Evolutionary conservation across 2,113 vertebrate species (phyloP).

Genomic region (Heterochromis multidens): DNA sequence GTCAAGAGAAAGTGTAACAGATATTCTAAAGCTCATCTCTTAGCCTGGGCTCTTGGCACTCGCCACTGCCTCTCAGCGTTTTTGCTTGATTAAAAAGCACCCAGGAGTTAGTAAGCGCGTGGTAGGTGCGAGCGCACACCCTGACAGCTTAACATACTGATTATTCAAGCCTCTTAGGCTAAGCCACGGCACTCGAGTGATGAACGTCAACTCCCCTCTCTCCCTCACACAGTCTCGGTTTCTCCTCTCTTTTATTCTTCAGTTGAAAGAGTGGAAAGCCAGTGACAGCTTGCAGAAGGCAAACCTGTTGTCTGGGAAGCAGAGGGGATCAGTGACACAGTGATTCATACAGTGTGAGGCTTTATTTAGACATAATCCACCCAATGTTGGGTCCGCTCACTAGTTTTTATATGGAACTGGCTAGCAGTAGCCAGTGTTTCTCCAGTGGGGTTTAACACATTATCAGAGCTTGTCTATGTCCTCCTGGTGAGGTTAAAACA

Average conservation of each 20-base stretch:
- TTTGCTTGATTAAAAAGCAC: conserved; percentile 74
- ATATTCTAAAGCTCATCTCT: conserved; percentile 67
- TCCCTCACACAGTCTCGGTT: conserved; percentile 34
- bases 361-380: conserved; percentile 78
- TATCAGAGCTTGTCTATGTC: background rate
- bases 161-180: conserved; percentile 81
- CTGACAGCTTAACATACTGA: conserved; percentile 79
- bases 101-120: conserved; percentile 69
- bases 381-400: conserved; percentile 45
- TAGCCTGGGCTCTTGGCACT: conserved; percentile 50
- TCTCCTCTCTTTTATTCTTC: conserved; percentile 46
- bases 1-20: conserved; percentile 61
- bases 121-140: conserved; percentile 68
- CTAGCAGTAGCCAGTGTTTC: background rate
- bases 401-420: background rate
- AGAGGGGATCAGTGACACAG: conserved; percentile 71
- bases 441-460: background rate
- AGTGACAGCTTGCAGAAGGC: conserved; percentile 56
- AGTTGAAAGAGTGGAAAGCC: conserved; percentile 53
- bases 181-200: conserved; percentile 74
- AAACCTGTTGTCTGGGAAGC: conserved; percentile 68
- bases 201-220: conserved; percentile 64
- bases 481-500: background rate
- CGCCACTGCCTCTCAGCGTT: conserved; percentile 61
- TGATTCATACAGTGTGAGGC: conserved; percentile 67